phyloP scores from a whole-genome alignment of 2,888 invertebrate species.

The Hesperia comma region DNA sequence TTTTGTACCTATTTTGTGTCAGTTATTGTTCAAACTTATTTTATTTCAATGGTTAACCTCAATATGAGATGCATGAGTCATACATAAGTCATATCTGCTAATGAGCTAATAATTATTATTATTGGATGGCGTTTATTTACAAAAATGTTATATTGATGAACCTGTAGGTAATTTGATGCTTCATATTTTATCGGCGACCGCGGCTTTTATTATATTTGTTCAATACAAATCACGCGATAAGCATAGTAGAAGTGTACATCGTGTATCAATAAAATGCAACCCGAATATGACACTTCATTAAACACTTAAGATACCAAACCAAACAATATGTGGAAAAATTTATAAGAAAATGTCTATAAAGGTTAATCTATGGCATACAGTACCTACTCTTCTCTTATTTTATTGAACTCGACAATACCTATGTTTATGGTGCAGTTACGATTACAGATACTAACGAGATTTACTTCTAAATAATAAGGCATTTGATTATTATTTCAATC shows the following conservation, averaged over 20 bases:
- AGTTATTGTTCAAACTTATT: slow-evolving; percentile 38
- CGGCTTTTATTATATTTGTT: slow-evolving; percentile 4
- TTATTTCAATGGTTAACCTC: slow-evolving; percentile 5
- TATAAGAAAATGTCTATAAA: not conserved
- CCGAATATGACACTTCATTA: not conserved
- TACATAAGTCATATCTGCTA: too few relatives aligned
- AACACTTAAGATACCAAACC: not conserved
- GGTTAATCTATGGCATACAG: too few relatives aligned
- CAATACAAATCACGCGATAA: not conserved
- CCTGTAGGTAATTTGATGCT: slow-evolving; percentile 23
- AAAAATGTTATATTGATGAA: slow-evolving; percentile 7
- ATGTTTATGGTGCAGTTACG: too few relatives aligned
- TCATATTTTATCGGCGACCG: slow-evolving; percentile 20
- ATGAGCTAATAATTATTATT: not conserved
- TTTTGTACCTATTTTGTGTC: slow-evolving; percentile 1
- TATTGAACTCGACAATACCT: too few relatives aligned
- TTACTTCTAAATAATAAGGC: too few relatives aligned
- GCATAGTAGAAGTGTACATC: not conserved
- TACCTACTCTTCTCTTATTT: too few relatives aligned
- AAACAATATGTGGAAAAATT: not conserved
- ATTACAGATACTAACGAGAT: too few relatives aligned
- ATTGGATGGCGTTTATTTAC: slow-evolving; percentile 2
- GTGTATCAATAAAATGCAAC: not conserved
- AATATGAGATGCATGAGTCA: not conserved
- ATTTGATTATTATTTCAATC: too few relatives aligned